Percentiles rank a stretch among this genome's conserved stretches.
Evolutionary conservation across 2,113 vertebrate genomes (phyloP).

Genomic region (Pao palembangensis): DNA sequence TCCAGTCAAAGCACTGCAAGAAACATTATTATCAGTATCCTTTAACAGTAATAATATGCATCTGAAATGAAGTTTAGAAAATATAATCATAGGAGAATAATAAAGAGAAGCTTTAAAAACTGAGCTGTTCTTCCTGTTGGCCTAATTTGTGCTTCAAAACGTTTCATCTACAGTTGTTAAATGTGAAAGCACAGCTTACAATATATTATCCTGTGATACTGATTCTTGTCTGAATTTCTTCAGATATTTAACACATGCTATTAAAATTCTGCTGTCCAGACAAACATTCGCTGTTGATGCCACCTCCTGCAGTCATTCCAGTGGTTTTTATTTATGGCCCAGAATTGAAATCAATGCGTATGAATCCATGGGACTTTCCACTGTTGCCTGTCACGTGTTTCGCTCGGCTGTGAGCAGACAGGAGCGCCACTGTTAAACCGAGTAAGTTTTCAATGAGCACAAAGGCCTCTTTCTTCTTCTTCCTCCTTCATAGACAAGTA

Average conservation of each 20-base stretch:
- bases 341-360: slow-evolving; percentile 56
- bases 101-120: too few relatives aligned
- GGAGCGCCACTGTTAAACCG: slow-evolving; percentile 14
- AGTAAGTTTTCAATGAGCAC: background rate
- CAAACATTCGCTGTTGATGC: slow-evolving; percentile 9
- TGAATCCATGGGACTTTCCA: slow-evolving; percentile 67
- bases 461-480: background rate
- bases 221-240: background rate
- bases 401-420: slow-evolving; percentile 5
- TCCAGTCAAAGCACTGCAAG: too few relatives aligned
- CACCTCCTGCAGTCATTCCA: slow-evolving; percentile 6
- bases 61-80: too few relatives aligned
- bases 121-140: too few relatives aligned
- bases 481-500: slow-evolving; percentile 4
- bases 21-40: too few relatives aligned
- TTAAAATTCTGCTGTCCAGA: background rate
- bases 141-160: too few relatives aligned
- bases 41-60: too few relatives aligned
- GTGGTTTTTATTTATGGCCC: slow-evolving; percentile 41
- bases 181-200: too few relatives aligned
- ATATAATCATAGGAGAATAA: too few relatives aligned
- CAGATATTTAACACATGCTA: too few relatives aligned
- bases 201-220: background rate
- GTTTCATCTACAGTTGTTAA: too few relatives aligned
- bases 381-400: slow-evolving; percentile 47